Evolutionary conservation across 2,888 invertebrate species (phyloP), one percentile per base, ranked within the genome.

Genomic region (Eupsilia transversa): DNA sequence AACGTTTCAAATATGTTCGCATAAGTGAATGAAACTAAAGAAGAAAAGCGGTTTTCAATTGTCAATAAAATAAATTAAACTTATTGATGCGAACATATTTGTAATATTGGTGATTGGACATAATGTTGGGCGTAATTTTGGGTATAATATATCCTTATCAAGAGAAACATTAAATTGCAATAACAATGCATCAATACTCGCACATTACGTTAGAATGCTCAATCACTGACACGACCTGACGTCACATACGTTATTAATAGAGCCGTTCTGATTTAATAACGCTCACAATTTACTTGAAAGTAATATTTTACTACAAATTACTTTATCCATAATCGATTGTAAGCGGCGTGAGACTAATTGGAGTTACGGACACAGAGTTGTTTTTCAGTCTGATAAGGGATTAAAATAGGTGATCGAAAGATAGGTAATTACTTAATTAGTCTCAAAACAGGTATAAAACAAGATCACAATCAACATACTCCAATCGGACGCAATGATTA

Each of bases 1-100:
- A 54, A 57, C 27, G 35, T 79, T 75, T 57, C 72, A 87, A 86
- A 87, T 77, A 87, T 87, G 71, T 79, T 87, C 75, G 79, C 79
- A 76, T 54, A 70, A 20, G 33, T 65, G 17, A 59, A 74, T 27
- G 3, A 61, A 74, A 63, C 1, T 20, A 35, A 35, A 56, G 33
- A 27, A 59, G 49, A 33, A 12, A 60, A 72, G 27, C 49, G 3
- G 33, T 38, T 54, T 14, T 14, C 30, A 38, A 3, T 30, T 63
- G 38, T 54, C 20, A 64, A 66, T 43, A n/a, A 61, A 49, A n/a
- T 54, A 0, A 82, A 64, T 59, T 9, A 27, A 46, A 68, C 12
- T 33, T 61, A 33, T 23, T n/a, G 17, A 74, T 82, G 82, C 76
- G 65, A 87, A 77, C 68, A 86, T 74, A 81, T 82, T 82, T 80